Base-by-base conservation (phyloP, 2,888 invertebrate genomes). In the Leptopilina drosophilae region DNA sequence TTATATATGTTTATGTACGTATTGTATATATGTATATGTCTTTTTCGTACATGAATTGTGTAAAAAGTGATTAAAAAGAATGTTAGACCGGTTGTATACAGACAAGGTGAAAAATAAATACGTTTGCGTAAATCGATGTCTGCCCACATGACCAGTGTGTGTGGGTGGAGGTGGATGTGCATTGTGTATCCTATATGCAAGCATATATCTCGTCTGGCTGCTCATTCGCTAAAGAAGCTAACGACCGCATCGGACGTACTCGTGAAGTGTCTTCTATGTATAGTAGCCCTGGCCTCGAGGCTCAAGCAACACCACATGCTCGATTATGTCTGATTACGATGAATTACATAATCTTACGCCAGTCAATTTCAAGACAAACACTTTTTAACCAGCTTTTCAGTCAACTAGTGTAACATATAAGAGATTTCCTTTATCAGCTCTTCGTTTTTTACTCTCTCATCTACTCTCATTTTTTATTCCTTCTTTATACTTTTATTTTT, bases 201-300 rank as follows among this genome's bases (percentile, higher is more conserved):
- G 69, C 49, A 69, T 40, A 20, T 20, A 20, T 64, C 56, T 73
- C 56, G 73, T 73, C 73, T 73, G 73, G 73, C 56, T 73, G 56
- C 12, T 40, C 73, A 73, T 73, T 73, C 73, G 56, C 40, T 15
- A 11, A 73, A 73, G 73, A 73, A 73, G 73, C 73, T 73, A 73
- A 73, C 73, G 73, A 73, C 73, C 73, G 73, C 73, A 33, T 73
- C 73, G 69, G 69, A 11, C 49, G 69, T 69, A 69, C 49, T 15
- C 26, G 49, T 69, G 20, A 26, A 69, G 69, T 33, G 56, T 73
- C 56, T 73, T 73, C 73, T 56, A 73, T 73, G 33, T n/a, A 56
- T 65, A 80, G 77, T 82, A 78, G 77, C 80, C 81, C 78, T 82
- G 78, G 80, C 80, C 81, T 82, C 81, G 80, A 77, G 80, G 78